Evolutionary conservation across 92 coral and sea anemone species (phyloP).

Genomic region (Diadumene lineata): DNA sequence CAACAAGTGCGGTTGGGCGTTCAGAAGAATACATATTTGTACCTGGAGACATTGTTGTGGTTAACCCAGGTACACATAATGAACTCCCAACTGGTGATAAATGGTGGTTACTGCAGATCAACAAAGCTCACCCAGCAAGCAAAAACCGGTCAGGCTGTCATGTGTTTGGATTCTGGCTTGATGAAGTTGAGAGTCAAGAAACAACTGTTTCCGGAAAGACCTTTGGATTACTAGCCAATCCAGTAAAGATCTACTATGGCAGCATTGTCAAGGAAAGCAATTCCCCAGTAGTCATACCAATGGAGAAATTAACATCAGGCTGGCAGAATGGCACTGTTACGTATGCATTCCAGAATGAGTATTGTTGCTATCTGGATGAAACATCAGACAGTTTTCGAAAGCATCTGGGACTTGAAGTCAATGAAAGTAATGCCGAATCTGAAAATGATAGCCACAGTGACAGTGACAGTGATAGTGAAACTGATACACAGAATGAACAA

Average conservation of each 20-base stretch:
- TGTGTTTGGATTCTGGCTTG: slow-evolving; percentile 73
- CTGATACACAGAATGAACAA: slow-evolving; percentile 8
- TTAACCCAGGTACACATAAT: slow-evolving; percentile 56
- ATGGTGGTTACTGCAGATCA: slow-evolving; percentile 72
- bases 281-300: slow-evolving; percentile 51
- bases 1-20: slow-evolving; percentile 8
- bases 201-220: slow-evolving; percentile 20
- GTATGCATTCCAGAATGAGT: slow-evolving; percentile 46
- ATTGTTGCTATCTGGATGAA: slow-evolving; percentile 33
- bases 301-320: slow-evolving; percentile 46
- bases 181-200: slow-evolving; percentile 18
- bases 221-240: slow-evolving; percentile 22
- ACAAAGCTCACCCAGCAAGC: slow-evolving; percentile 42
- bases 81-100: slow-evolving; percentile 59
- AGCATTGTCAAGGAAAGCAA: slow-evolving; percentile 46
- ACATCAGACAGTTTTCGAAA: slow-evolving; percentile 26
- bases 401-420: background rate
- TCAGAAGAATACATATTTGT: slow-evolving; percentile 38
- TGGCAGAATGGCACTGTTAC: slow-evolving; percentile 47
- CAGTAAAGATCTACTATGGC: slow-evolving; percentile 66
- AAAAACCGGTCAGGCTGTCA: slow-evolving; percentile 43
- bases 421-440: no score
- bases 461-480: slow-evolving; percentile 29
- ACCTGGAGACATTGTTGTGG: slow-evolving; percentile 62
- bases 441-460: slow-evolving; percentile 17